Conservation (phyloP, 2,797 vertebrate genomes). For the Crypturellus tataupa region DNA sequence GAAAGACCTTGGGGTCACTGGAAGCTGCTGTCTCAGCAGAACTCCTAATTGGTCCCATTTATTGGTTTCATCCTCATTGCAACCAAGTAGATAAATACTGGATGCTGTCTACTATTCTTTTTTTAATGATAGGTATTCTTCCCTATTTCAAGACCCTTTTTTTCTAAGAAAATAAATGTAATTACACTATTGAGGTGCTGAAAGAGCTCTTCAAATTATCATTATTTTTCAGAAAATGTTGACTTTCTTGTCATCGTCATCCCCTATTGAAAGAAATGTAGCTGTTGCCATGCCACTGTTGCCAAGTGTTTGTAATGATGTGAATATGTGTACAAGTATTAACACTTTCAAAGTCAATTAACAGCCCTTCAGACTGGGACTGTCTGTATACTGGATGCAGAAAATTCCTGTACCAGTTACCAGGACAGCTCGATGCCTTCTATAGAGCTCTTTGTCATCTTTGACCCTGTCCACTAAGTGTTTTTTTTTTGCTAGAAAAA, state of each 20-base stretch:
- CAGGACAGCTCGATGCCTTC: slow-evolving; percentile 15
- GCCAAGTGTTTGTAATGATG: slow-evolving; percentile 44
- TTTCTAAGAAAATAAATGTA: slow-evolving; percentile 61
- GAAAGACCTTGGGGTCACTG: neutral
- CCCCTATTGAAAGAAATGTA: slow-evolving; percentile 33
- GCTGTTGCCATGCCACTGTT: slow-evolving; percentile 66
- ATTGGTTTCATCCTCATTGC: neutral
- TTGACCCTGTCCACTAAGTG: neutral
- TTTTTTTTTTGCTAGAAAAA: neutral
- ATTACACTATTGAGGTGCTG: slow-evolving; percentile 56
- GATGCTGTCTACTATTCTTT: slow-evolving; percentile 24
- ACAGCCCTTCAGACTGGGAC: neutral
- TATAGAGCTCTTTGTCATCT: neutral
- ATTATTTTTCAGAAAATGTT: slow-evolving; percentile 61
- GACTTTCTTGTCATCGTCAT: slow-evolving; percentile 62
- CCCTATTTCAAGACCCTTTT: slow-evolving; percentile 46
- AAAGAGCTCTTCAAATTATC: slow-evolving; percentile 61
- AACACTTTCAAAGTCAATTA: slow-evolving; percentile 66
- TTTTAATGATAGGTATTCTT: slow-evolving; percentile 27
- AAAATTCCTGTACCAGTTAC: slow-evolving; percentile 32
- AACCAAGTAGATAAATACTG: slow-evolving; percentile 48
- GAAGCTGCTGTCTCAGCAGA: slow-evolving; percentile 15
- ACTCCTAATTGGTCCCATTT: slow-evolving; percentile 21
- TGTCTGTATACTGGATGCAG: slow-evolving; percentile 23
- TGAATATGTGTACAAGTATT: slow-evolving; percentile 55